Percentiles rank a stretch among this genome's conserved stretches.
These are phyloP conservation scores for Arbacia lixula DNA, from an alignment of 53 echinoderm and acorn worm genomes.

Conservation along the genomic window DNA sequence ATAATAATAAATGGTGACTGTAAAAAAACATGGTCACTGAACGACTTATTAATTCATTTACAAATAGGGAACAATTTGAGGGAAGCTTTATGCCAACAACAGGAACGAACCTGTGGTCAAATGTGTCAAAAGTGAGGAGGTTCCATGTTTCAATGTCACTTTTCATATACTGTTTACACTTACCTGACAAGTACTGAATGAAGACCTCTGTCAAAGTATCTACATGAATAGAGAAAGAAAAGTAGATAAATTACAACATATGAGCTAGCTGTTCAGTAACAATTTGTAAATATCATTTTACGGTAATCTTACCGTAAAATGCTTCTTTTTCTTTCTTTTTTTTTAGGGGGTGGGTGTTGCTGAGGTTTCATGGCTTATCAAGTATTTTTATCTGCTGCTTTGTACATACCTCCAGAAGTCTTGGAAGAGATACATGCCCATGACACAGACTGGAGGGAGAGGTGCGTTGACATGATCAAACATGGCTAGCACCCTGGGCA, in stretches of 20 bases:
- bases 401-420: slow-evolving; percentile 93
- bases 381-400: too few species aligned
- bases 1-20: too few species aligned
- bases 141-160: neutral
- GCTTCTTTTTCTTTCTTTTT: too few species aligned
- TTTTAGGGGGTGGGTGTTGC: too few species aligned
- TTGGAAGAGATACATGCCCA: slow-evolving; percentile 84
- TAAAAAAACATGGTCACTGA: too few species aligned
- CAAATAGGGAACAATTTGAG: too few species aligned
- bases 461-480: slow-evolving; percentile 88
- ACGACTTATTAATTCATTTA: too few species aligned
- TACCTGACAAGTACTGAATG: slow-evolving; percentile 81
- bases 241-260: neutral
- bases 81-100: too few species aligned
- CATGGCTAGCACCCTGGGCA: slow-evolving; percentile 73
- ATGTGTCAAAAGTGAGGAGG: neutral
- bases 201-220: slow-evolving; percentile 94
- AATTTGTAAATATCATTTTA: too few species aligned
- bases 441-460: slow-evolving; percentile 83
- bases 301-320: too few species aligned
- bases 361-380: too few species aligned
- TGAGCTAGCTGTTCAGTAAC: neutral
- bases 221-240: slow-evolving; percentile 7
- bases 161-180: neutral
- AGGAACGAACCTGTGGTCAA: too few species aligned